Conservation (phyloP, 2,113 vertebrate genomes). For the Myodes glareolus region DNA sequence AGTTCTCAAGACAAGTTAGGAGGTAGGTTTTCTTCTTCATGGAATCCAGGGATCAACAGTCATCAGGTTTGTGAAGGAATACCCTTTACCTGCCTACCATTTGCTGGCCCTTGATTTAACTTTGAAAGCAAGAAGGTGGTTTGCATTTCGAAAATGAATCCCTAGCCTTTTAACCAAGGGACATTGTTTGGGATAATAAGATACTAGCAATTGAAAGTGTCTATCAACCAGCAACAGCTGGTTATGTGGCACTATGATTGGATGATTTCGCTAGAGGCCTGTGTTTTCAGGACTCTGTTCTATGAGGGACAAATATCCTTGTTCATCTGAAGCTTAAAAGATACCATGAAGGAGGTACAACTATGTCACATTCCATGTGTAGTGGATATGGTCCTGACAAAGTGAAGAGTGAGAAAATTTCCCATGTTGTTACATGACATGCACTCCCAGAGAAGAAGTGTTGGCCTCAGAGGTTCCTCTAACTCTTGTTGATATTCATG, state of each 20-base stretch:
- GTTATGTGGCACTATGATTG: not conserved
- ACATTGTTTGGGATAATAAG: not conserved
- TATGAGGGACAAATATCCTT: not conserved
- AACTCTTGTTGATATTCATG: not conserved
- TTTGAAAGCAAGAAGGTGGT: not conserved
- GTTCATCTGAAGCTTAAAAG: not conserved
- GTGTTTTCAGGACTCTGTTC: accelerated
- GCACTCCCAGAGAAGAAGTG: accelerated
- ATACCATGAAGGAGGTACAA: not conserved
- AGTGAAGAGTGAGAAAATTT: accelerated
- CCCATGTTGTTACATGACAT: accelerated
- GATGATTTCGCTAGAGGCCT: not conserved
- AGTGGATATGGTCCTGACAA: not conserved
- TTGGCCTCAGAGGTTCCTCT: not conserved
- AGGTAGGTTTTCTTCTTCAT: not conserved
- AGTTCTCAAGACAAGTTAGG: not conserved
- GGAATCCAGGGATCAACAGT: not conserved
- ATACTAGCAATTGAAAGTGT: not conserved
- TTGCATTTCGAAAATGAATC: not conserved
- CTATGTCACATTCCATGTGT: not conserved
- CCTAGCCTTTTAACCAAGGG: not conserved
- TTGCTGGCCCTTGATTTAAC: not conserved
- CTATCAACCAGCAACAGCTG: not conserved
- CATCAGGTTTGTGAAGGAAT: not conserved
- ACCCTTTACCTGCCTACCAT: not conserved